Conservation (phyloP, 2,113 vertebrate species). For the Rhea americana region DNA sequence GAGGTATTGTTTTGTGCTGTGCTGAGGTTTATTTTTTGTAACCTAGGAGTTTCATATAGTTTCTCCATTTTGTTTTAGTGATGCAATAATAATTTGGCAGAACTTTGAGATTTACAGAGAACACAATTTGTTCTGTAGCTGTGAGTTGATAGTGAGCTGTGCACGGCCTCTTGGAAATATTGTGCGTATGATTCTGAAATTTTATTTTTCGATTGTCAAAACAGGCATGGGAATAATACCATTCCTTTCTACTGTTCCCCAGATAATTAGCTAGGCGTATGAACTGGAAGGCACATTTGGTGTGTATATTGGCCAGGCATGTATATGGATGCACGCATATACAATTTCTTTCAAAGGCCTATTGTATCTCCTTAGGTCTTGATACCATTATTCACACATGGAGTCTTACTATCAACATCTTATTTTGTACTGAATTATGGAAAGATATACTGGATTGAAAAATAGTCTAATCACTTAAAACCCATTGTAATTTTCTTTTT, state of each 20-base stretch:
- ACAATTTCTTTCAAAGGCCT: neutral
- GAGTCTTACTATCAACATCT: neutral
- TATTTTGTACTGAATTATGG: neutral
- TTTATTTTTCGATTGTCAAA: neutral
- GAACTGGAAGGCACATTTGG: neutral
- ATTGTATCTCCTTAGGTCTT: fast-evolving
- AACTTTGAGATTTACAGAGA: fast-evolving
- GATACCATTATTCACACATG: neutral
- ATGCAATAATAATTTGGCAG: neutral
- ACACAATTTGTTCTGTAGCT: neutral
- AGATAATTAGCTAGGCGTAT: fast-evolving
- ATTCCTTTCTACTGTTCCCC: neutral
- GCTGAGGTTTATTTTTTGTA: fast-evolving
- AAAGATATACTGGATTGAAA: neutral
- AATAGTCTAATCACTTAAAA: fast-evolving
- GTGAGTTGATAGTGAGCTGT: fast-evolving
- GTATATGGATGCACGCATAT: fast-evolving
- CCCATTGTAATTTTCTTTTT: neutral
- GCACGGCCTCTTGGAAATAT: fast-evolving
- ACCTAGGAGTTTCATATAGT: fast-evolving
- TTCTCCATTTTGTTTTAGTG: neutral
- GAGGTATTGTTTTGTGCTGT: fast-evolving
- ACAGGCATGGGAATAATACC: neutral
- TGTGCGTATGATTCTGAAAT: fast-evolving
- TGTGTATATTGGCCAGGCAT: fast-evolving